Conservation (phyloP, 1,140 invertebrate species). For the Odontomachus brunneus region DNA sequence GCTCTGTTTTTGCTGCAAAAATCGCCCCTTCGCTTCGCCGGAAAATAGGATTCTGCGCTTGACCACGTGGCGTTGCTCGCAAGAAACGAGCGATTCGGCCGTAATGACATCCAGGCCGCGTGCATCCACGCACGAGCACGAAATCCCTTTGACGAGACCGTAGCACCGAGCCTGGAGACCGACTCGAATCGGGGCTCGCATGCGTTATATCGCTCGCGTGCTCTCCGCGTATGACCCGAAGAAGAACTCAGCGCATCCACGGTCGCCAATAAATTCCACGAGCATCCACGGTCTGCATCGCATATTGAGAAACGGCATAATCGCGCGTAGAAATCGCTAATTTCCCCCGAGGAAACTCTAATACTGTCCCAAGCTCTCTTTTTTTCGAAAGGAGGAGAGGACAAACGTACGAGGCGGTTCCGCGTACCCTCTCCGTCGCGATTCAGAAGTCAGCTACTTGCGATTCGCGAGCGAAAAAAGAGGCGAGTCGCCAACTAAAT, state of each 20-base stretch:
- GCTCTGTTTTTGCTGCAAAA: not conserved
- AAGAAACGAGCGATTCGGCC: not conserved
- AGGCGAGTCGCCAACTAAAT: conserved; percentile 57
- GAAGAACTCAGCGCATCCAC: not conserved
- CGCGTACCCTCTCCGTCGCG: not conserved
- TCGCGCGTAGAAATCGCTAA: not conserved
- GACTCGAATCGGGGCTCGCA: not conserved
- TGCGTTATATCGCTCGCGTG: not conserved
- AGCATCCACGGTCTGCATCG: not conserved
- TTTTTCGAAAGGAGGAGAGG: no score
- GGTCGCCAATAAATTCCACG: not conserved
- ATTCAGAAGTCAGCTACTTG: not conserved
- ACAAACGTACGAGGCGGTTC: not conserved
- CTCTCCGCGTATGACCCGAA: not conserved
- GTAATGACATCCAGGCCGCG: conserved; percentile 22
- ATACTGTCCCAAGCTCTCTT: no score
- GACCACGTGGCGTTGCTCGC: no score
- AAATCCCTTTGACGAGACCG: not conserved
- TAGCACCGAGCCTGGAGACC: not conserved
- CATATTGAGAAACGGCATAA: not conserved
- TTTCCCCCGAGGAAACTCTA: not conserved
- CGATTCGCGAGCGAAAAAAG: conserved; percentile 10
- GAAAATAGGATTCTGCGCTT: no score
- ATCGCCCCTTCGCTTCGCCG: not conserved
- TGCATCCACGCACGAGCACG: not conserved